Evolutionary conservation across 2,888 invertebrate species (phyloP), one percentile per base, ranked within the genome.

Genomic region (Ormyrus pomaceus): DNA sequence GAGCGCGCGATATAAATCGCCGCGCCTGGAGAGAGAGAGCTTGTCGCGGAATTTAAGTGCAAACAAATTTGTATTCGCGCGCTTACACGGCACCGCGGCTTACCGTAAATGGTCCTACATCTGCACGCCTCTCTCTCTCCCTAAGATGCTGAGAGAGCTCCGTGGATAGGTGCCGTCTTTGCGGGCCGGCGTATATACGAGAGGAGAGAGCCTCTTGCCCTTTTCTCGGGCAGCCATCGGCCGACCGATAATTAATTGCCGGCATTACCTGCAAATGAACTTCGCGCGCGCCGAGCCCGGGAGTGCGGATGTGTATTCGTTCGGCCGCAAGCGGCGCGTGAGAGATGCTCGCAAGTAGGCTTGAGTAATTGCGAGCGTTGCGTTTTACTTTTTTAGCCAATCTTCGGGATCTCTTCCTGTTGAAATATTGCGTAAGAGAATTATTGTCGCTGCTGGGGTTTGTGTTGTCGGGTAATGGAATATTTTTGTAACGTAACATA

Each of bases 21-120:
- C 74, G 71, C 74, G 82, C 82, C 34, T 34, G 34, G 3, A 19
- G 19, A 19, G 34, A 34, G 34, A 34, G 73, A 77, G 78, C 79
- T 80, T 82, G 82, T 34, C 64, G 81, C 83, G 87, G 88, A 89
- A 90, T 89, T 89, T 87, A 87, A 90, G 89, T 88, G 89, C 88
- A 86, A 90, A 90, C 88, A 88, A 90, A 90, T 90, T 89, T 89
- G 89, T 89, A 88, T 86, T 86, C 86, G 83, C 85, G 83, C 88
- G 87, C 84, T 87, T 87, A 89, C 89, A 90, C 87, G 88, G 85
- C 86, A 86, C 84, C 85, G 85, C 85, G 86, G 84, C 84, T 85
- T 81, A 83, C 89, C 88, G 87, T 90, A 90, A 90, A 90, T 89
- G 90, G 89, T 85, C 86, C 87, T 89, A 90, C 89, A 88, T 87